These are phyloP conservation scores for Pangasius krempfi DNA, from an alignment of 2,797 vertebrate genomes.

Conservation along the genomic window DNA sequence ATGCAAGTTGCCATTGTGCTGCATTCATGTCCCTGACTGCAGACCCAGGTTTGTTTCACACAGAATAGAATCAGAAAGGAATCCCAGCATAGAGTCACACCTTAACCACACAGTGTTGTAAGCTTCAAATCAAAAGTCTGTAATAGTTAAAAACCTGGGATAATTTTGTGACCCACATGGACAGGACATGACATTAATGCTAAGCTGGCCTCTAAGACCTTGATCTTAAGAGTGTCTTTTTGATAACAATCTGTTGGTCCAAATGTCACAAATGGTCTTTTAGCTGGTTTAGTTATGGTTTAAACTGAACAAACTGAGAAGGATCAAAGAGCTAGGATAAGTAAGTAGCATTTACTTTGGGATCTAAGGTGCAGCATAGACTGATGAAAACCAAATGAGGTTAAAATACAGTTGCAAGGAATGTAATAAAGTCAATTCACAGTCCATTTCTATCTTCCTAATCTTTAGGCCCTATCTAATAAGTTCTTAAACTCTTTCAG, in stretches of 20 bases:
- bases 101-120: not conserved
- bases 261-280: slow-evolving; percentile 33
- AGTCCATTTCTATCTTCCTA: slow-evolving; percentile 19
- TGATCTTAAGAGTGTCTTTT: not conserved
- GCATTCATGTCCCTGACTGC: not conserved
- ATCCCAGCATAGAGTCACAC: not conserved
- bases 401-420: slow-evolving; percentile 22
- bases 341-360: slow-evolving; percentile 17
- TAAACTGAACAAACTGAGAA: slow-evolving; percentile 31
- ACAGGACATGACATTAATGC: not conserved
- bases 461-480: not conserved
- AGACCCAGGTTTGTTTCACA: not conserved
- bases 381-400: slow-evolving; percentile 39
- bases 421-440: slow-evolving; percentile 30
- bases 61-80: not conserved
- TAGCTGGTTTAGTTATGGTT: slow-evolving; percentile 1
- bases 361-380: slow-evolving; percentile 5
- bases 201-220: not conserved
- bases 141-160: not conserved
- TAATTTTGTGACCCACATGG: not conserved
- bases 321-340: slow-evolving; percentile 4
- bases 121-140: not conserved
- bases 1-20: not conserved
- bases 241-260: not conserved
- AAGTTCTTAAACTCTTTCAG: slow-evolving; percentile 3